Conservation (phyloP, 2,113 vertebrate genomes). For the Rhadina sibilatrix region DNA sequence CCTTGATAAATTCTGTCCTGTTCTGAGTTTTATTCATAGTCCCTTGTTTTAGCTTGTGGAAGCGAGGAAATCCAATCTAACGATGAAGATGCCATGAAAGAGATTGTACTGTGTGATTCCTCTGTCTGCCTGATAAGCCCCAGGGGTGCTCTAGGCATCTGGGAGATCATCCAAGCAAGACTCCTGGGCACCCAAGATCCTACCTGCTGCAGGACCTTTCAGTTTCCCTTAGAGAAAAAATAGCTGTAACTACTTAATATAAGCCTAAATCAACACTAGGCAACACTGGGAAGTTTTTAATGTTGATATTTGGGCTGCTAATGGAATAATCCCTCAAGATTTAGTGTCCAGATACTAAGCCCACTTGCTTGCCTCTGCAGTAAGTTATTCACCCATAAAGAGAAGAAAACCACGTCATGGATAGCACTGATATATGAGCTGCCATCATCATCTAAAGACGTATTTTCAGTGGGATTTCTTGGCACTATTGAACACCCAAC, state of each 20-base stretch:
- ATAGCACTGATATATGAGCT: not conserved
- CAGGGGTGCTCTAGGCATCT: not conserved
- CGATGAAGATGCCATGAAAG: not conserved
- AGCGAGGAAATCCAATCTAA: not conserved
- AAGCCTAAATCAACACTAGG: not conserved
- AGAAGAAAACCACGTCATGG: not conserved
- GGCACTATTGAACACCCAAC: not conserved
- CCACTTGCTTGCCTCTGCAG: not conserved
- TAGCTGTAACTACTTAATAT: not conserved
- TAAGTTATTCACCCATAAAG: not conserved
- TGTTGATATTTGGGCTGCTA: not conserved
- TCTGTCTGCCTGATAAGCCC: not conserved
- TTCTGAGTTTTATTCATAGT: not conserved
- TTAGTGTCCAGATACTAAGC: not conserved
- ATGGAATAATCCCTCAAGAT: not conserved
- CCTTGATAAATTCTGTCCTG: not conserved
- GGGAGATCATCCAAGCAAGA: not conserved
- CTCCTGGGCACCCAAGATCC: not conserved
- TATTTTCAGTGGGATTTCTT: not conserved
- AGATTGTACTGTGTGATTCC: not conserved
- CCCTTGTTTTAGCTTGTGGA: not conserved
- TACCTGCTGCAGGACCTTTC: not conserved
- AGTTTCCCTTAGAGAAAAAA: not conserved
- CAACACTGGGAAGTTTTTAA: not conserved
- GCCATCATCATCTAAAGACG: not conserved